A percentile compares a stretch with the other conserved stretches of the same genome.
Evolutionary conservation across 2,797 vertebrate genomes (phyloP).

Genomic region (Argya squamiceps): DNA sequence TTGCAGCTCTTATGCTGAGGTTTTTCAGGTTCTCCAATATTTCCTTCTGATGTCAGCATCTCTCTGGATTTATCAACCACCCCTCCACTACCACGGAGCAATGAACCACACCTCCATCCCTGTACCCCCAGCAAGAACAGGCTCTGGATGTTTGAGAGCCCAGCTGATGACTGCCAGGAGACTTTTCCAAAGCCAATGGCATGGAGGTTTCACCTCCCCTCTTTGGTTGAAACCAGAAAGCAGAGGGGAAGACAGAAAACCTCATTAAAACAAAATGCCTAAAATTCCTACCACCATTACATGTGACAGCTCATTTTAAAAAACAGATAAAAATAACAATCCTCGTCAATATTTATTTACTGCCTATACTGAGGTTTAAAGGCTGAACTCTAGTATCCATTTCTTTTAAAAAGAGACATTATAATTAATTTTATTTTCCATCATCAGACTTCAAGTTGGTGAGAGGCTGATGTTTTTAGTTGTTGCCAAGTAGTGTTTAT

Average conservation of each 20-base stretch:
- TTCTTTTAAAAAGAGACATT: not conserved
- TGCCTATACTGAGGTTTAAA: not conserved
- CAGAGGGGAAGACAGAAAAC: not conserved
- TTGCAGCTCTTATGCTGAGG: not conserved
- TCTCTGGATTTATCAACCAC: not conserved
- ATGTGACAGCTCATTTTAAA: not conserved
- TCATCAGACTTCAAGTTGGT: not conserved
- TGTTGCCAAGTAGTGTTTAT: not conserved
- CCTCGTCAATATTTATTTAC: not conserved
- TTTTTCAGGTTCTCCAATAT: not conserved
- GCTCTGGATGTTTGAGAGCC: not conserved
- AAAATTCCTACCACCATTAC: not conserved
- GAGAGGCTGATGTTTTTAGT: not conserved
- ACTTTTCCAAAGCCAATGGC: not conserved
- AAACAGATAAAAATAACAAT: not conserved
- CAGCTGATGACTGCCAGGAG: rapidly evolving
- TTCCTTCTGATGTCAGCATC: not conserved
- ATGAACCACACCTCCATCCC: not conserved
- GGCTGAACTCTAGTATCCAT: not conserved
- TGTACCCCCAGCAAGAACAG: not conserved
- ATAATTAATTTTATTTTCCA: not conserved
- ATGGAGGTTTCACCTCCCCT: not conserved
- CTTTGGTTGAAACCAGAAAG: not conserved
- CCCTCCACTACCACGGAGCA: rapidly evolving
- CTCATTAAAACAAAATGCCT: not conserved